phyloP scores from a whole-genome alignment of 2,797 vertebrate genomes.

The Iguana delicatissima region DNA sequence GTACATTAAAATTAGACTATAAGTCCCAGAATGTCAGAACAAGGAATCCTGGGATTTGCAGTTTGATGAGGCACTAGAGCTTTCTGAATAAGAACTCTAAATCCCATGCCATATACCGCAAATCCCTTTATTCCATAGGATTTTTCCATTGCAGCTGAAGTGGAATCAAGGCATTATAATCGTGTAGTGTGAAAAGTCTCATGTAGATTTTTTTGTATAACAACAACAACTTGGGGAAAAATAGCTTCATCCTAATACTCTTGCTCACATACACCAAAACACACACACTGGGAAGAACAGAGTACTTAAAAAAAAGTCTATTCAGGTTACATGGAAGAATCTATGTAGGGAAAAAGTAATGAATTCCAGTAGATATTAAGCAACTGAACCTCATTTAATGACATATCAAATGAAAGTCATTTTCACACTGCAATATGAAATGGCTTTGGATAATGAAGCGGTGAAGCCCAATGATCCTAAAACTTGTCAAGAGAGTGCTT shows the following conservation, averaged over 20 bases:
- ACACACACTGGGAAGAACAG: neutral
- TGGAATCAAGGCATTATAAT: too few species aligned
- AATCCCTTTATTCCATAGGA: too few species aligned
- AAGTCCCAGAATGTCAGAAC: neutral
- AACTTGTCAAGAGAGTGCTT: neutral
- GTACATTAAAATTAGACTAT: constrained; percentile 38
- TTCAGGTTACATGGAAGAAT: constrained; percentile 1
- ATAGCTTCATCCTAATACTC: neutral
- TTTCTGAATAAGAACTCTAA: too few species aligned
- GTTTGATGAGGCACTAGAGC: too few species aligned
- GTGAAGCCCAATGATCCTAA: constrained; percentile 5
- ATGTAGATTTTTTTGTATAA: neutral
- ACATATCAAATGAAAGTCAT: neutral
- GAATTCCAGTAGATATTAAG: constrained; percentile 10
- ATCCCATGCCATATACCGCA: too few species aligned
- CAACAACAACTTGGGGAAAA: neutral
- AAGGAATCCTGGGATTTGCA: too few species aligned
- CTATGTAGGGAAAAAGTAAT: neutral
- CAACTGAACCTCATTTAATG: neutral
- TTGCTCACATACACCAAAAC: neutral
- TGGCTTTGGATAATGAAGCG: neutral
- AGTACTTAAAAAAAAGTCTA: neutral
- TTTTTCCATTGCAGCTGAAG: too few species aligned
- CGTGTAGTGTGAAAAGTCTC: neutral
- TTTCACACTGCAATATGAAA: neutral